A percentile compares a stretch with the other conserved stretches of the same genome.
Conservation (phyloP, 2,113 vertebrate genomes). For the Gallinago undulata region DNA sequence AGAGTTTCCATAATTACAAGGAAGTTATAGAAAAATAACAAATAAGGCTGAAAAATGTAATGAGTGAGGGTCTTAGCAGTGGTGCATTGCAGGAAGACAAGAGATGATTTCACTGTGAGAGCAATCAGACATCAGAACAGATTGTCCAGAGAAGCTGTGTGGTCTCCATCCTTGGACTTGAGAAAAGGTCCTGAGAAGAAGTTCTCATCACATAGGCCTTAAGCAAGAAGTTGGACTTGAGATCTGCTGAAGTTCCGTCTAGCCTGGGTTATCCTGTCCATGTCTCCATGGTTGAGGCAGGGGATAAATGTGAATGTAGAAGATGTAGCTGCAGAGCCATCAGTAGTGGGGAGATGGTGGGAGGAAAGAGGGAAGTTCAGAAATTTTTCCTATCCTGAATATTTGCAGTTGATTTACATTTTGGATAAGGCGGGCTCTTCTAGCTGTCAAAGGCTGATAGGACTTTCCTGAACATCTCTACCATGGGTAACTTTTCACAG, state of each 20-base stretch:
- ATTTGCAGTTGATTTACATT: neutral
- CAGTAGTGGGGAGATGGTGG: too few relatives aligned
- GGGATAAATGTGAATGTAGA: fast-evolving
- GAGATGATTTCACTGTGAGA: neutral
- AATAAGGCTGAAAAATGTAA: neutral
- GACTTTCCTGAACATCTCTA: neutral
- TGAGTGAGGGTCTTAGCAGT: fast-evolving
- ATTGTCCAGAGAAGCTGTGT: neutral
- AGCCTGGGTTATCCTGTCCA: neutral
- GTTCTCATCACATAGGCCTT: neutral
- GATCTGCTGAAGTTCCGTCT: fast-evolving
- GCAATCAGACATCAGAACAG: neutral
- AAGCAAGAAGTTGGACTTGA: neutral
- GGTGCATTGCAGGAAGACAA: fast-evolving
- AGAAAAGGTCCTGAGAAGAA: neutral
- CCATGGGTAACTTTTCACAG: neutral
- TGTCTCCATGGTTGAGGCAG: neutral
- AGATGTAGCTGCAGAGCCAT: neutral
- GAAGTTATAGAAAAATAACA: neutral
- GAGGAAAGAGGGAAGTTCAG: neutral
- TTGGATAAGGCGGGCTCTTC: neutral
- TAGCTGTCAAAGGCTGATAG: neutral
- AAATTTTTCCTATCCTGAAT: neutral
- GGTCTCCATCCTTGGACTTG: fast-evolving
- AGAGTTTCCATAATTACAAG: neutral